Evolutionary conservation across 2,797 vertebrate species (phyloP).

Genomic region (Epinephelus awoara): DNA sequence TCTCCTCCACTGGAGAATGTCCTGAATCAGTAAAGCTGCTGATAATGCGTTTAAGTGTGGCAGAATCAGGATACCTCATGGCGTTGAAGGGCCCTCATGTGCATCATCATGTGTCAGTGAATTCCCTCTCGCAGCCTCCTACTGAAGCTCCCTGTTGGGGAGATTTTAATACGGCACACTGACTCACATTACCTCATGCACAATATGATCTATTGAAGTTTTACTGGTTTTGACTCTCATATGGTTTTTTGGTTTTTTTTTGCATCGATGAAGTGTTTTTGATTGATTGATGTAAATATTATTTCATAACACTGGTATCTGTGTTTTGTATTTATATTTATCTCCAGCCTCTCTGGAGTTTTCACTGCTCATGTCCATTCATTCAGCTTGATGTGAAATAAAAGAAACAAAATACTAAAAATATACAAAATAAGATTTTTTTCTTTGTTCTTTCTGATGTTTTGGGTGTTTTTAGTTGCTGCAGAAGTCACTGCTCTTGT

Average conservation of each 20-base stretch:
- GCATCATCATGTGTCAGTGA: constrained; percentile 2
- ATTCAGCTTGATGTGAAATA: constrained; percentile 61
- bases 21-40: constrained; percentile 31
- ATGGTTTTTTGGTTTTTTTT: constrained; percentile 18
- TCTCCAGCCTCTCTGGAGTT: constrained; percentile 20
- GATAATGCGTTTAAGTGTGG: constrained; percentile 15
- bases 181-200: constrained; percentile 29
- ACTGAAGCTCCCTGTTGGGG: constrained; percentile 3
- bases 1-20: constrained; percentile 11
- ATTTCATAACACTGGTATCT: constrained; percentile 22
- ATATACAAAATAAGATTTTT: neutral
- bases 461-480: neutral
- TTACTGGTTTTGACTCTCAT: constrained; percentile 27
- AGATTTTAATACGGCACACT: neutral
- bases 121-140: neutral
- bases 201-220: constrained; percentile 39
- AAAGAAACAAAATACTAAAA: constrained; percentile 31
- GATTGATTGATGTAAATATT: constrained; percentile 25
- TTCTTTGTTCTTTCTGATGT: neutral
- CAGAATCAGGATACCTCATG: constrained; percentile 29
- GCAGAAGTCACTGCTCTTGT: neutral
- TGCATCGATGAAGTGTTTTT: constrained; percentile 17
- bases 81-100: neutral
- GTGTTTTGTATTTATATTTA: constrained; percentile 50
- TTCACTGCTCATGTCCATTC: constrained; percentile 31